phyloP scores from a whole-genome alignment of 2,113 vertebrate species.

The Ophthalmolycus amberensis region DNA sequence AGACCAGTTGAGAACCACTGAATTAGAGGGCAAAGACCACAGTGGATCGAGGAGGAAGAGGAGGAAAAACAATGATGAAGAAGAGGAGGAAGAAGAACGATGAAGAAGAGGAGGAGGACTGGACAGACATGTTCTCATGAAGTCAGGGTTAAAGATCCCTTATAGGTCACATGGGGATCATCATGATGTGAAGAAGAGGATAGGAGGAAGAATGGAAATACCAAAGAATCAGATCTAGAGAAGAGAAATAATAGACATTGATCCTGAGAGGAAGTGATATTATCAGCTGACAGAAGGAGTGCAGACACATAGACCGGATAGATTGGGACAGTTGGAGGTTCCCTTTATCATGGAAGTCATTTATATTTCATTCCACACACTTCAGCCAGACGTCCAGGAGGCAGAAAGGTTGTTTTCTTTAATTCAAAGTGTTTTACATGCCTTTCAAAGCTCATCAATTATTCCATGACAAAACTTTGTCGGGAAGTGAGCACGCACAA shows the following conservation, averaged over 20 bases:
- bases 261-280: not conserved
- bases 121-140: too few species aligned
- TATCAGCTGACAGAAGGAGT: not conserved
- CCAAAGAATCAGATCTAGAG: not conserved
- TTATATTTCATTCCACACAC: slow-evolving; percentile 69
- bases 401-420: slow-evolving; percentile 41
- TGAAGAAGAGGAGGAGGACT: too few species aligned
- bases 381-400: slow-evolving; percentile 23
- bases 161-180: not conserved
- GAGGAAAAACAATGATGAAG: not conserved
- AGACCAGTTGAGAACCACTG: too few species aligned
- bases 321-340: not conserved
- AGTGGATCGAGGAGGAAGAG: too few species aligned
- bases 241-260: not conserved
- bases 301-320: too few species aligned
- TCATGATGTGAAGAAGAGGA: not conserved
- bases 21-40: too few species aligned
- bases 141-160: too few species aligned
- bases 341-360: slow-evolving; percentile 49
- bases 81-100: not conserved
- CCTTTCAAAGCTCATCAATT: slow-evolving; percentile 74
- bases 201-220: not conserved
- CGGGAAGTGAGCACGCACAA: slow-evolving; percentile 33
- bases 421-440: slow-evolving; percentile 68
- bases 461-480: slow-evolving; percentile 63